phyloP scores from a whole-genome alignment of 2,888 invertebrate genomes.

The Melipona beecheii region DNA sequence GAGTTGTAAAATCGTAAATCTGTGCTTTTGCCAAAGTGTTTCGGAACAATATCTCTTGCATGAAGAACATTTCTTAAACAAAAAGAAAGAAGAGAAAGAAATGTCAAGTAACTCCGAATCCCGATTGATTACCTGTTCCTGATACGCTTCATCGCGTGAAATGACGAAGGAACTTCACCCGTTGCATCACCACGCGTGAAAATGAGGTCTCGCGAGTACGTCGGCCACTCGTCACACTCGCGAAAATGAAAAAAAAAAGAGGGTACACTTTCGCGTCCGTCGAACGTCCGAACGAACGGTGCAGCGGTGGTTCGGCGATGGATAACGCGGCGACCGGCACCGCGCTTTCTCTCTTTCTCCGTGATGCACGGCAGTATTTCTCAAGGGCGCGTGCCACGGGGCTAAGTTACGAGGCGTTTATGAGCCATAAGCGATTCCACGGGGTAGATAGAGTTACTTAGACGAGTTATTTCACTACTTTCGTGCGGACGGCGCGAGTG shows the following conservation, averaged over 20 bases:
- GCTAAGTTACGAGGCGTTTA: slow-evolving; percentile 83
- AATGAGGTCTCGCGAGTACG: background rate
- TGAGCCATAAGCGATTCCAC: slow-evolving; percentile 83
- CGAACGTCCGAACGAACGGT: background rate
- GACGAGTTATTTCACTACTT: slow-evolving; percentile 80
- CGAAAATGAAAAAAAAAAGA: background rate
- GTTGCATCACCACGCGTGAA: background rate
- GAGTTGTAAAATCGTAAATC: background rate
- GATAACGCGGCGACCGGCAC: background rate
- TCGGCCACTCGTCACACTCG: slow-evolving; percentile 42
- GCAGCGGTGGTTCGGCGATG: background rate
- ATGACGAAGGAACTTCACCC: background rate
- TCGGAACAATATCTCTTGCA: no score
- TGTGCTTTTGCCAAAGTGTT: background rate
- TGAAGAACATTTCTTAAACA: no score
- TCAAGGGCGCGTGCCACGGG: slow-evolving; percentile 79
- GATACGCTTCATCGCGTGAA: background rate
- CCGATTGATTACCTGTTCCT: slow-evolving; percentile 15
- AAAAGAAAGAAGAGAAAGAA: background rate
- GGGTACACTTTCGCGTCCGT: slow-evolving; percentile 1
- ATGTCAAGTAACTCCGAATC: background rate
- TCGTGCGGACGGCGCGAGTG: slow-evolving; percentile 68
- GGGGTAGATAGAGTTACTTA: slow-evolving; percentile 81
- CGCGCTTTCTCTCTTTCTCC: background rate
- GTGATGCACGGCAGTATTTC: slow-evolving; percentile 65